These are phyloP conservation scores for Intellagama lesueurii DNA, from an alignment of 2,797 vertebrate species.

Conservation along the genomic window DNA sequence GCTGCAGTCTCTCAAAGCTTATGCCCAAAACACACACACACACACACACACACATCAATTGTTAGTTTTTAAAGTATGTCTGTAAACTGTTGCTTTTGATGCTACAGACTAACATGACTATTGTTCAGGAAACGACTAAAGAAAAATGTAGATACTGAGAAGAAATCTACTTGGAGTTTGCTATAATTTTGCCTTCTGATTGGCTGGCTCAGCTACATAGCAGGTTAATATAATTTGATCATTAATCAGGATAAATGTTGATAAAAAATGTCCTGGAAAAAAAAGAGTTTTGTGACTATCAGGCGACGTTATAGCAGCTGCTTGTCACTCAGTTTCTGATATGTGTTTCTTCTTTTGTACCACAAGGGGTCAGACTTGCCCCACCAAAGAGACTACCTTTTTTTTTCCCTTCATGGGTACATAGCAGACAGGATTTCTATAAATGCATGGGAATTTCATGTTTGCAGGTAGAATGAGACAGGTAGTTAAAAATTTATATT, in stretches of 20 bases:
- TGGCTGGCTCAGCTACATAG: not conserved
- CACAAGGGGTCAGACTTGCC: constrained; percentile 70
- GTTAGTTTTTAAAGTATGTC: too few species aligned
- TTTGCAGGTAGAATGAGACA: constrained; percentile 63
- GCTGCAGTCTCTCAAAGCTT: too few species aligned
- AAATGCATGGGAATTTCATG: constrained; percentile 61
- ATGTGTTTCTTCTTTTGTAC: not conserved
- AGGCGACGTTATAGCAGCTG: too few species aligned
- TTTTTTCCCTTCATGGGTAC: not conserved
- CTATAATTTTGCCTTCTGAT: not conserved
- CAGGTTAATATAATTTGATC: not conserved
- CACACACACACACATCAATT: too few species aligned
- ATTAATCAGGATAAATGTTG: not conserved
- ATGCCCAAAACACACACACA: too few species aligned
- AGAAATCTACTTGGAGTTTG: not conserved
- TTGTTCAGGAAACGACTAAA: not conserved
- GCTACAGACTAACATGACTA: too few species aligned
- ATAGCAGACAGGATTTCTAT: constrained; percentile 70
- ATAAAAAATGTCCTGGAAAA: rapidly evolving
- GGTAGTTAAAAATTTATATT: constrained; percentile 66
- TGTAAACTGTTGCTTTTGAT: too few species aligned
- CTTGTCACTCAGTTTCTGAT: not conserved
- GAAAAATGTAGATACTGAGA: not conserved
- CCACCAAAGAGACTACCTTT: constrained; percentile 29
- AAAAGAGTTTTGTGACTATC: rapidly evolving